Percentiles rank a stretch among this genome's conserved stretches.
Evolutionary conservation across 1,140 invertebrate genomes (phyloP).

Genomic region (Lerema accius): DNA sequence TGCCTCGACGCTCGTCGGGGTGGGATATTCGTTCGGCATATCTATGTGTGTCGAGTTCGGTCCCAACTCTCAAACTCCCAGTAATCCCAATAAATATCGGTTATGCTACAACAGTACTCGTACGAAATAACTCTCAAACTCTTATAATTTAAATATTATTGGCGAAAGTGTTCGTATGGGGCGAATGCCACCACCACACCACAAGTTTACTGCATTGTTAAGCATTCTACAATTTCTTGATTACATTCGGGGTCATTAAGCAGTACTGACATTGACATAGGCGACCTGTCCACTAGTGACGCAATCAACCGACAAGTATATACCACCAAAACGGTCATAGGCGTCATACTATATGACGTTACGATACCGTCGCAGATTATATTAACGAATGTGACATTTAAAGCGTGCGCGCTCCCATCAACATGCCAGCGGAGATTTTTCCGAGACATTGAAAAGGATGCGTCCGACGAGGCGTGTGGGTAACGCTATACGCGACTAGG

Average conservation of each 20-base stretch:
- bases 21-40: neutral
- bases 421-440: slow-evolving; percentile 26
- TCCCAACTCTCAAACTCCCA: too few species aligned
- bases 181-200: too few species aligned
- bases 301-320: neutral
- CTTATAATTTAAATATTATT: too few species aligned
- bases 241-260: too few species aligned
- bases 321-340: neutral
- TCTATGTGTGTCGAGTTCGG: slow-evolving; percentile 1
- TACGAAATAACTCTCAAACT: too few species aligned
- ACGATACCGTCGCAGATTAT: slow-evolving; percentile 4
- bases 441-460: slow-evolving; percentile 20
- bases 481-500: slow-evolving; percentile 25
- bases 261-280: too few species aligned
- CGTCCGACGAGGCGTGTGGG: slow-evolving; percentile 20
- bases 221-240: too few species aligned
- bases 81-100: slow-evolving; percentile 3
- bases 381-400: slow-evolving; percentile 20
- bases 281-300: too few species aligned
- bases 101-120: too few species aligned
- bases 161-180: too few species aligned
- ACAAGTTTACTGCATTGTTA: too few species aligned
- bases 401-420: slow-evolving; percentile 8
- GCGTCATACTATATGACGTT: slow-evolving; percentile 24
- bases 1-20: neutral